Base-by-base conservation (phyloP, 2,888 invertebrate genomes). In the Vesta saturnalis region DNA sequence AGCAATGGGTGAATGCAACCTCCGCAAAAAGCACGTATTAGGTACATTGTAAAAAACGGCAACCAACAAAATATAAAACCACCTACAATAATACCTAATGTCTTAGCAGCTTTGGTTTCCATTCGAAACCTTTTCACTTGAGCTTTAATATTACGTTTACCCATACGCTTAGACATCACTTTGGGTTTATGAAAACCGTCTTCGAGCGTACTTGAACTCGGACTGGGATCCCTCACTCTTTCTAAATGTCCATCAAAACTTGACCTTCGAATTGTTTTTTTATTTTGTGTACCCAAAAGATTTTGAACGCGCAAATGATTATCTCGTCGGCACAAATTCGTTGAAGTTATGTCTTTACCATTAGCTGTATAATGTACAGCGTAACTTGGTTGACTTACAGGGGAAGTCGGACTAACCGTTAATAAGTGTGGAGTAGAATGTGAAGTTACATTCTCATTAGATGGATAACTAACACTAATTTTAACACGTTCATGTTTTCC, bases 61-160 rank as follows among this genome's bases (percentile, higher is more conserved):
- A 96, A 88, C 98, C 98, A 99, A 84, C 98, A 99, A 79, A 94
- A 89, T 64, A 97, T 96, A 85, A 99, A 99, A 54, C 96, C 94
- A 0, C 98, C 98, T 1, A 99, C 97, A 72, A 99, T 98, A 73
- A 99, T 97, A 69, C 96, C 97, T 60, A 98, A 86, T 0, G 97
- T 97, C 84, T 97, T 97, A 1, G 97, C 97, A 0, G 97, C 97
- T 85, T 97, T 97, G 0, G 97, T 97, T 83, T 98, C 97, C 92
- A 96, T 95, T 2, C 94, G 90, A 83, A 96, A 96, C 56, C 95
- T 90, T 82, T 95, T 95, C 71, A 77, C 76, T 88, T 94, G 92
- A 1, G 94, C 94, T 82, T 95, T 96, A 70, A 96, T 94, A 82
- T 96, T 96, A 67, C 95, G 87, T 79, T 94, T 93, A 22, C 95